These are phyloP conservation scores for Hydractinia symbiolongicarpus DNA, from an alignment of 30 jellyfish, hydroid and myxozoan species.

Conservation along the genomic window DNA sequence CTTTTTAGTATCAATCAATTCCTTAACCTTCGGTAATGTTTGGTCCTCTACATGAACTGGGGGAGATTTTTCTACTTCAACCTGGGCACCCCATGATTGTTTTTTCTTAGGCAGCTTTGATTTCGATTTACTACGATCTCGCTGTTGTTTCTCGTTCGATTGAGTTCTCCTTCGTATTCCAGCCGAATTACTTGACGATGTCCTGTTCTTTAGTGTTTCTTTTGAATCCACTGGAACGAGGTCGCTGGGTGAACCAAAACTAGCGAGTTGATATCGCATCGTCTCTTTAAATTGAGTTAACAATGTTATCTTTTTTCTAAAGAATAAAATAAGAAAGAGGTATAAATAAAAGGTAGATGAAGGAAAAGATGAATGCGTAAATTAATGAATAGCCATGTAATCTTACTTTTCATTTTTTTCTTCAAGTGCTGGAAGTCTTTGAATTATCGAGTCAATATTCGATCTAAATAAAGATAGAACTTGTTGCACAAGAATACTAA, in stretches of 20 bases:
- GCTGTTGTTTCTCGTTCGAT: constrained; percentile 28
- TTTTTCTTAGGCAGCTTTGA: neutral
- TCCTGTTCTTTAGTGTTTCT: neutral
- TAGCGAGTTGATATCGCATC: constrained; percentile 64
- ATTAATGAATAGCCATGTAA: too few relatives aligned
- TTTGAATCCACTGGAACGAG: neutral
- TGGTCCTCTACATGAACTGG: neutral
- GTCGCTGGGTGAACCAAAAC: constrained; percentile 51
- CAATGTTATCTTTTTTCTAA: constrained; percentile 39
- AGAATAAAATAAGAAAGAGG: neutral
- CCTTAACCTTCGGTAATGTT: neutral
- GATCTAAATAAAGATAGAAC: too few relatives aligned
- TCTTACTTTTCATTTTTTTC: neutral
- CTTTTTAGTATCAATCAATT: too few relatives aligned
- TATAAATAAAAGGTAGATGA: neutral
- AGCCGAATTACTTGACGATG: constrained; percentile 21
- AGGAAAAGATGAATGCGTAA: too few relatives aligned
- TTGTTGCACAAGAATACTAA: too few relatives aligned
- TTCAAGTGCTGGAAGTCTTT: too few relatives aligned
- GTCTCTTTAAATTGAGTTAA: constrained; percentile 44
- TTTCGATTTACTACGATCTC: constrained; percentile 8
- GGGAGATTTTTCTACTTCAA: neutral
- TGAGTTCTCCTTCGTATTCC: constrained; percentile 30
- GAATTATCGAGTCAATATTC: too few relatives aligned
- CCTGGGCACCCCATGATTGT: constrained; percentile 11